Percentiles rank a stretch among this genome's conserved stretches.
phyloP scores from a whole-genome alignment of 2,113 vertebrate genomes.

The Lamprotornis superbus region DNA sequence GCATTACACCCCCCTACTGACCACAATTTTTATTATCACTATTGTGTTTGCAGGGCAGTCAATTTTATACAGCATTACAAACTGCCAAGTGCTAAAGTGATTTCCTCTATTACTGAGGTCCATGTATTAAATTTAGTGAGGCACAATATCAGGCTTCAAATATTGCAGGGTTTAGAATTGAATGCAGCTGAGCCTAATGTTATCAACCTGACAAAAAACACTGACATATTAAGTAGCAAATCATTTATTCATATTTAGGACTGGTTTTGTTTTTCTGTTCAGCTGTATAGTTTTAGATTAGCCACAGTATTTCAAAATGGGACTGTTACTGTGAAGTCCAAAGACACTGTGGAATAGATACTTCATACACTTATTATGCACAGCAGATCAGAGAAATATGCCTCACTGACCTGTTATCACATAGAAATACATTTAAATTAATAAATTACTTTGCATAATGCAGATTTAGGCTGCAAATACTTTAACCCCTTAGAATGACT shows the following conservation, averaged over 20 bases:
- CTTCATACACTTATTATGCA: neutral
- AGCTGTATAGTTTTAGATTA: conserved; percentile 61
- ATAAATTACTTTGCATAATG: neutral
- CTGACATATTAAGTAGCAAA: conserved; percentile 80
- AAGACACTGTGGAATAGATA: neutral
- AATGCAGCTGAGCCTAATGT: conserved; percentile 76
- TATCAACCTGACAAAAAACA: conserved; percentile 80
- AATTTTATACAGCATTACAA: conserved; percentile 81
- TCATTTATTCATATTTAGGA: conserved; percentile 79
- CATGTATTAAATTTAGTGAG: conserved; percentile 81
- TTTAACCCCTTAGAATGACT: neutral
- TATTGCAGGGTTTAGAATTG: conserved; percentile 79
- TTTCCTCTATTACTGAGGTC: conserved; percentile 81
- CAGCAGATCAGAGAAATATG: conserved; percentile 35
- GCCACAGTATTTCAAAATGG: conserved; percentile 58
- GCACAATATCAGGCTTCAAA: conserved; percentile 80
- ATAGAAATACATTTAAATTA: neutral
- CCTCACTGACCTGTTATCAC: neutral
- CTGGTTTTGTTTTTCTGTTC: conserved; percentile 65
- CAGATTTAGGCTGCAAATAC: neutral
- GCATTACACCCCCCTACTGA: conserved; percentile 78
- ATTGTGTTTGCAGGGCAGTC: conserved; percentile 82
- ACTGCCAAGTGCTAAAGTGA: conserved; percentile 80
- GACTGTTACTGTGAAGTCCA: neutral
- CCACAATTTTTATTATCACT: conserved; percentile 78